These are phyloP conservation scores for Caenorhabditis latens DNA, from an alignment of 1,140 invertebrate genomes.

Conservation along the genomic window DNA sequence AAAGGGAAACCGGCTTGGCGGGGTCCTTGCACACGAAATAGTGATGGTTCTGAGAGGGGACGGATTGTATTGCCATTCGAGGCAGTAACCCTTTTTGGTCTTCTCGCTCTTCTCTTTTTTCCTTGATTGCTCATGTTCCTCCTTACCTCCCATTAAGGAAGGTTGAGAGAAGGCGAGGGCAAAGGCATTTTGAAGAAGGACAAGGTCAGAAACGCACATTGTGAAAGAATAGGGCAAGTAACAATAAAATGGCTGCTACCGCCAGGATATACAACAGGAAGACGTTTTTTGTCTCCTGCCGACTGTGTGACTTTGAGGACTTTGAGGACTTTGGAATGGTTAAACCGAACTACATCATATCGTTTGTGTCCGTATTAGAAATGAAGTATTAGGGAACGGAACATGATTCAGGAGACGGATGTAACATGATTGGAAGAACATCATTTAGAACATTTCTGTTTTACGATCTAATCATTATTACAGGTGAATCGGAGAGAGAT, in stretches of 20 bases:
- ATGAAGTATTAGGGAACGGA: not conserved
- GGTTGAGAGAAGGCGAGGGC: not conserved
- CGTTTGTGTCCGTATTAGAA: conserved; percentile 19
- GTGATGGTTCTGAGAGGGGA: not conserved
- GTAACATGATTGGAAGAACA: not conserved
- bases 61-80: not conserved
- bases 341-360: conserved; percentile 19
- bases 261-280: conserved; percentile 41
- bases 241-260: conserved; percentile 28
- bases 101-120: not conserved
- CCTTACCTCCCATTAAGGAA: conserved; percentile 19
- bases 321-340: not conserved
- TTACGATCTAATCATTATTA: conserved; percentile 29
- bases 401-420: conserved; percentile 3
- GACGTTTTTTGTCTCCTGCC: conserved; percentile 24
- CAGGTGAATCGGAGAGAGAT: conserved; percentile 65
- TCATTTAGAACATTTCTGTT: conserved; percentile 5
- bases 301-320: conserved; percentile 21
- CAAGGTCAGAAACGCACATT: conserved; percentile 44
- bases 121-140: not conserved
- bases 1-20: conserved; percentile 36
- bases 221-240: conserved; percentile 31
- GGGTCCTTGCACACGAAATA: not conserved
- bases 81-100: not conserved
- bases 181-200: conserved; percentile 45